A percentile compares a stretch with the other conserved stretches of the same genome.
These are phyloP conservation scores for Pterocles orientalis DNA, from an alignment of 2,113 vertebrate genomes.

Conservation along the genomic window DNA sequence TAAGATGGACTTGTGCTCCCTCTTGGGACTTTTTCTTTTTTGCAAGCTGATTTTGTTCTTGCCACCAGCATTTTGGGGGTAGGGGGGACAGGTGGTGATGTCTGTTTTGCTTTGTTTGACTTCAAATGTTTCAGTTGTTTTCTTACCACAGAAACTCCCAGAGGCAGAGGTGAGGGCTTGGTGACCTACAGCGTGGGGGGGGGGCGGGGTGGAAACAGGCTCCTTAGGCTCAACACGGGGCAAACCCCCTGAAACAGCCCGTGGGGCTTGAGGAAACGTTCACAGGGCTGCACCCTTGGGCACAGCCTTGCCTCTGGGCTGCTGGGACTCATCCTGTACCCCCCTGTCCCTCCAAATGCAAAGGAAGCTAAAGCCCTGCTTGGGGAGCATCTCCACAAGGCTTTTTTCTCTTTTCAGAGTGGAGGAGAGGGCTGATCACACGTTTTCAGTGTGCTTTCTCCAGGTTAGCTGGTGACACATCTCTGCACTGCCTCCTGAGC, in stretches of 20 bases:
- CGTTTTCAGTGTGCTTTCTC: fast-evolving
- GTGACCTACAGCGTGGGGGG: neutral
- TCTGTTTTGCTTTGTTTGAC: neutral
- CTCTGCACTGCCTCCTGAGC: neutral
- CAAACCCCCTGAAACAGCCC: neutral
- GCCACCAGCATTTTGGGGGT: fast-evolving
- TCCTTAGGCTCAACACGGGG: neutral
- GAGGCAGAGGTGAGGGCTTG: neutral
- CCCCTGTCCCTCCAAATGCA: fast-evolving
- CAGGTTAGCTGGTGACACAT: neutral
- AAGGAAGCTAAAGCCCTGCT: neutral
- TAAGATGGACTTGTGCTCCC: neutral
- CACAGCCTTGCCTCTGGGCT: neutral
- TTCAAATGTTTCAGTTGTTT: neutral
- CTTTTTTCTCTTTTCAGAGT: neutral
- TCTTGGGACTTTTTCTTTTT: neutral
- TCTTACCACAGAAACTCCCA: neutral
- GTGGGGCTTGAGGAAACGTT: neutral
- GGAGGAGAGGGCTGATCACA: neutral
- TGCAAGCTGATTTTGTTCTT: neutral
- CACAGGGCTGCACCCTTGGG: neutral
- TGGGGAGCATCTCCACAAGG: no score
- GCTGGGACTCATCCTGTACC: neutral
- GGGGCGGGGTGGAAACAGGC: neutral
- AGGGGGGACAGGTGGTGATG: neutral